Evolutionary conservation across 37 sponge, comb jelly and placozoan species (phyloP), one percentile per base, ranked within the genome.

Genomic region (Spongilla lacustris): DNA sequence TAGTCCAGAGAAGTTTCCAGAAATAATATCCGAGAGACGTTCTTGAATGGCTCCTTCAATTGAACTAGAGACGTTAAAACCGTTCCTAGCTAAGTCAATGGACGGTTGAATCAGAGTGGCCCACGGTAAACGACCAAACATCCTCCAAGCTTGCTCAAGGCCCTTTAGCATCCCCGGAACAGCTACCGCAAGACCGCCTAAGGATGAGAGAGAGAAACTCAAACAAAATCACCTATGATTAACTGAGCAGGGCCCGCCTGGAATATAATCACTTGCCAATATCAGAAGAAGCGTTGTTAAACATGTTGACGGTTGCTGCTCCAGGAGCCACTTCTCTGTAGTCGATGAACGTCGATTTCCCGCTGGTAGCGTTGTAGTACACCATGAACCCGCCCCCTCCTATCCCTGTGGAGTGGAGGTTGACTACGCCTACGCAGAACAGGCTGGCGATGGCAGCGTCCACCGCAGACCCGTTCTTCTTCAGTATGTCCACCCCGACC

Each of bases 351-450:
- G 86, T 69, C 12, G 93, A 76, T 31, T 66, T 36, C 29, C 71
- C 74, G 11, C 67, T 84, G 19, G 89, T 73, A 22, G 87, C 84
- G 34, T 90, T 87, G 87, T 94, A 94, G 29, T 89, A 80, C 27
- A 98, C 86, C 94, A 98, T 91, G 78, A 96, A 98, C 48, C 99
- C 99, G 27, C 99, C 99, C 13, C 99, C 99, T 48, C 99, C 99
- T 19, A 98, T 90, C 23, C 99, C 99, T 6, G 93, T 96, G 36
- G 95, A 94, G 73, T 96, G 95, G 13, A 87, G 88, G 75, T 96
- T 94, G 69, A 96, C 93, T 9, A 95, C 89, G 0, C 99, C 99
- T 50, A 94, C 84, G 74, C 99, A 98, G 17, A 98, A 84, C 26
- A 87, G 36, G 34, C 87, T 91, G 10, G 94, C 95, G 27, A 96